These are phyloP conservation scores for Pongo abelii DNA, from an alignment of 2,113 vertebrate species.

Conservation along the genomic window DNA sequence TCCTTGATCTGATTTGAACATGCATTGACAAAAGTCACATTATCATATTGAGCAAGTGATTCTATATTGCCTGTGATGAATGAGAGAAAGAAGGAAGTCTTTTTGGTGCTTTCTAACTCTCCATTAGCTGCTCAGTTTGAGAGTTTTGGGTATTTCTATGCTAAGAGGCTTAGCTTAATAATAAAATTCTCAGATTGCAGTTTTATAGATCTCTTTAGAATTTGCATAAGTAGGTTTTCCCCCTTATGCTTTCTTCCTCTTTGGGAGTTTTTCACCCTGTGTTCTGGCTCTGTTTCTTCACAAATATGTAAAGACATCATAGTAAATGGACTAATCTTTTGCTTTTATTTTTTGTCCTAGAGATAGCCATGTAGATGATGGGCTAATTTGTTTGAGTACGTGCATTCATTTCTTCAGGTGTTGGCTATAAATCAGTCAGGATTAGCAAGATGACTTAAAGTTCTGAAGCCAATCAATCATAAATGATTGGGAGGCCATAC, in stretches of 20 bases:
- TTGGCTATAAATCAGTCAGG: background rate
- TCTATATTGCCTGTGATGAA: conserved; percentile 79
- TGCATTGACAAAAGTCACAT: conserved; percentile 69
- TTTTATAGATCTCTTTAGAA: conserved; percentile 44
- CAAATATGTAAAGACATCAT: background rate
- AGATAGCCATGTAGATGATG: background rate
- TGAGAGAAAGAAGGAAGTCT: conserved; percentile 50
- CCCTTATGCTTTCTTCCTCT: background rate
- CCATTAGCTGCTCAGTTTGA: conserved; percentile 59
- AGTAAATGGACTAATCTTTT: background rate
- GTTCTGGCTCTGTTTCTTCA: conserved; percentile 37
- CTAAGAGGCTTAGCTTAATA: conserved; percentile 62
- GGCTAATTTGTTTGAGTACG: background rate
- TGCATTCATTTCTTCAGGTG: background rate
- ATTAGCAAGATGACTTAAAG: background rate
- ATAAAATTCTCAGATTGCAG: conserved; percentile 39
- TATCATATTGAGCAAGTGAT: conserved; percentile 42
- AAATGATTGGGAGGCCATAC: background rate
- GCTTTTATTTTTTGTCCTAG: background rate
- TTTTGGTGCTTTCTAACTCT: conserved; percentile 35
- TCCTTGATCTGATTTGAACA: conserved; percentile 74
- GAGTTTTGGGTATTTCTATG: conserved; percentile 54
- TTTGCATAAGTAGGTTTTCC: background rate
- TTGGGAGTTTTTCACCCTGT: background rate
- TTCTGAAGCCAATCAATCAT: background rate